Evolutionary conservation across 1,140 invertebrate species (phyloP).

Genomic region (Charaxes varanes): DNA sequence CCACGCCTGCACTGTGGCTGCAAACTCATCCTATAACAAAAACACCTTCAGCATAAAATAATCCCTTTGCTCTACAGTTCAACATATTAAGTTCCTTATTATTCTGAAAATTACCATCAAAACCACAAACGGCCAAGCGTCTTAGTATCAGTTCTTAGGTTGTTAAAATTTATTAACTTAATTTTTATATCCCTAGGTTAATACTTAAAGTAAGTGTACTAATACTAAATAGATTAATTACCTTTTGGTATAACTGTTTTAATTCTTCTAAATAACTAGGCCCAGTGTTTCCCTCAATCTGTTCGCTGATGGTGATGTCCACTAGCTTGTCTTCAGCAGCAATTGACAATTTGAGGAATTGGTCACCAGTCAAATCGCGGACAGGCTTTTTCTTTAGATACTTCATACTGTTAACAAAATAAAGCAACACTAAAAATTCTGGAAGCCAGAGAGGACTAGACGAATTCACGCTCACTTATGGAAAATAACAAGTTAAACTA

Average conservation of each 20-base stretch:
- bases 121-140: not conserved
- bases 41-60: no score
- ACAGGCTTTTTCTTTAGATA: conserved; percentile 98
- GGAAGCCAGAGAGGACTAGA: no score
- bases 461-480: no score
- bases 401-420: conserved; percentile 80
- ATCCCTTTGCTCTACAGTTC: no score
- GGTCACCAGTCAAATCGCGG: conserved; percentile 89
- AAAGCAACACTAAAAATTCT: not conserved
- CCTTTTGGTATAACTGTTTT: conserved; percentile 90
- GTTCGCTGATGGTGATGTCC: conserved; percentile 82
- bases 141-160: not conserved
- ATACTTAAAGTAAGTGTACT: not conserved
- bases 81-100: no score
- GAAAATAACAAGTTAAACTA: no score
- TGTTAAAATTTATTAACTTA: not conserved
- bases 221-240: conserved; percentile 34
- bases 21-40: conserved; percentile 90
- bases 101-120: not conserved
- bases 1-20: conserved; percentile 97
- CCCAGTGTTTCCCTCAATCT: conserved; percentile 85
- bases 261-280: conserved; percentile 92
- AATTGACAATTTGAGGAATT: conserved; percentile 89
- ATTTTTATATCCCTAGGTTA: not conserved
- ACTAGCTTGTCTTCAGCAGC: conserved; percentile 93